phyloP scores from a whole-genome alignment of 2,113 vertebrate species.

The Ceyx cyanopectus region DNA sequence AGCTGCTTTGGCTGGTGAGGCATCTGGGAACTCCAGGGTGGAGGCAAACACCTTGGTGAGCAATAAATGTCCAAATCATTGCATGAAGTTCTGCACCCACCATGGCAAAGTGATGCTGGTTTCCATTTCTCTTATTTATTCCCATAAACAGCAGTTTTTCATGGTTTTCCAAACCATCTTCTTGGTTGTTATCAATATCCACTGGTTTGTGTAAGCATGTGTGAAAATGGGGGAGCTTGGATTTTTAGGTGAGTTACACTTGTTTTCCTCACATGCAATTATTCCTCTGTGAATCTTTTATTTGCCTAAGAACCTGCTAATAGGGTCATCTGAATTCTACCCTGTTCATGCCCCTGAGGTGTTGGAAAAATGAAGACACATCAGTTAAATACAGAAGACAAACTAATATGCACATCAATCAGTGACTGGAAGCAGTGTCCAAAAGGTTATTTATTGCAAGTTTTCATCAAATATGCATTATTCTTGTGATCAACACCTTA shows the following conservation, averaged over 20 bases:
- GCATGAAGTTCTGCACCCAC: not conserved
- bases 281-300: constrained; percentile 16
- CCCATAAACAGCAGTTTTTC: not conserved
- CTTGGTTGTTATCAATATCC: not conserved
- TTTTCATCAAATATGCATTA: constrained; percentile 79
- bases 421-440: constrained; percentile 62
- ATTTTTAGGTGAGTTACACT: constrained; percentile 43
- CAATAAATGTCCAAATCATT: constrained; percentile 14
- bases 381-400: constrained; percentile 66
- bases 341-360: not conserved
- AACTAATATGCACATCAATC: constrained; percentile 71
- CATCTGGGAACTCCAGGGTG: not conserved
- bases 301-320: constrained; percentile 56
- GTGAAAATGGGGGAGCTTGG: constrained; percentile 24
- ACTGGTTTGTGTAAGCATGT: not conserved
- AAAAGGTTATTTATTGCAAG: constrained; percentile 73
- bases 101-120: constrained; percentile 30
- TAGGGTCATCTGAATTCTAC: constrained; percentile 53
- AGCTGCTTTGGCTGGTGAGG: not conserved
- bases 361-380: not conserved
- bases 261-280: not conserved
- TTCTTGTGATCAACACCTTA: constrained; percentile 67
- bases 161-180: not conserved
- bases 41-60: not conserved
- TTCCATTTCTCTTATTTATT: constrained; percentile 18